phyloP scores from a whole-genome alignment of 2,888 invertebrate genomes.

The Eucera pruinosa region DNA sequence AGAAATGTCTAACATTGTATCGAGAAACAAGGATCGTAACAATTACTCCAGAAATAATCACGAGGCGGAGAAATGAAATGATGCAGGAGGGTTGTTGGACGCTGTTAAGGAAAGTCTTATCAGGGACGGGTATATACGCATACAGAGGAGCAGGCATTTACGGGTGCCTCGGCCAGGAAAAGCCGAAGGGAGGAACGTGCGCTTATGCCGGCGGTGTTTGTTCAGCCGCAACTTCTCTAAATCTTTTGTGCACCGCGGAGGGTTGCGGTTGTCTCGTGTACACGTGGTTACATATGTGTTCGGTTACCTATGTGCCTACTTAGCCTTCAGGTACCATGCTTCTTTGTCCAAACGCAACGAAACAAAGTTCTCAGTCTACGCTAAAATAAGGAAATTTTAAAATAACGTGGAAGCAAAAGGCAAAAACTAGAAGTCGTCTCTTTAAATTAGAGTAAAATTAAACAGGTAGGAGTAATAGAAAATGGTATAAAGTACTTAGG shows the following conservation, averaged over 20 bases:
- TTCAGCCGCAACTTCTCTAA: constrained; percentile 84
- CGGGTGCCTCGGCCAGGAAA: constrained; percentile 59
- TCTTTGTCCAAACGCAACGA: constrained; percentile 10
- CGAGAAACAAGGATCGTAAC: too few relatives aligned
- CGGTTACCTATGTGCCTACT: constrained; percentile 52
- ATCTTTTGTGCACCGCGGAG: constrained; percentile 80
- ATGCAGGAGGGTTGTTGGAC: constrained; percentile 1
- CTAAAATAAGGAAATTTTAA: constrained; percentile 9
- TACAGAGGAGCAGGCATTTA: constrained; percentile 51
- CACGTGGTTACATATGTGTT: constrained; percentile 66
- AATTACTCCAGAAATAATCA: constrained; percentile 16
- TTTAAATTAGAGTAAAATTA: too few relatives aligned
- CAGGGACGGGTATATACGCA: constrained; percentile 29
- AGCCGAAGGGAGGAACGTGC: constrained; percentile 74
- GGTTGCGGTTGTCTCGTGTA: constrained; percentile 73
- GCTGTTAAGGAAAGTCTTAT: constrained; percentile 58
- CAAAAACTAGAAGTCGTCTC: too few relatives aligned
- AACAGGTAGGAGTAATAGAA: too few relatives aligned
- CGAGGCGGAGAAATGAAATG: constrained; percentile 9
- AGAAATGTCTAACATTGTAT: too few relatives aligned
- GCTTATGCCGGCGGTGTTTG: constrained; percentile 80
- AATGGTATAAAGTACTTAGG: too few relatives aligned
- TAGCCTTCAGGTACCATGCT: constrained; percentile 40
- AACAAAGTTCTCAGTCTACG: background rate
- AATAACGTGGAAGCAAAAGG: background rate